Evolutionary conservation across 1,140 invertebrate genomes (phyloP).

Genomic region (Eufriesea mexicana): DNA sequence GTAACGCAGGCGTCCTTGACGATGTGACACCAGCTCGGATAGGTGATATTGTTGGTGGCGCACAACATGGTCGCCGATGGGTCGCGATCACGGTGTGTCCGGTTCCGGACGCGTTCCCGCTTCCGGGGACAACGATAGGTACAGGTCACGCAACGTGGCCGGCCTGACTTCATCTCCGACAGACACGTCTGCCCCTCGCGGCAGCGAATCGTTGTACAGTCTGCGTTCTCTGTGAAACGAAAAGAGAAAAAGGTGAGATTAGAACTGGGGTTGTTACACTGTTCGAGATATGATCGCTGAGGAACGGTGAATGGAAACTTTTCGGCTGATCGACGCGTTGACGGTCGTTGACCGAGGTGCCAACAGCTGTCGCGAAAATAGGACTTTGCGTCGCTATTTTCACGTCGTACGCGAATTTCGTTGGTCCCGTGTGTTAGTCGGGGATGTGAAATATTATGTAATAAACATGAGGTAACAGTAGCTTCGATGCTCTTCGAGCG

Average conservation of each 20-base stretch:
- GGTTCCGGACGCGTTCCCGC: conserved; percentile 76
- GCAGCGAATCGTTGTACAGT: conserved; percentile 89
- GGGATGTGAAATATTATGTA: too few relatives aligned
- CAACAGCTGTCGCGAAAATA: too few relatives aligned
- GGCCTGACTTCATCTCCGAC: conserved; percentile 86
- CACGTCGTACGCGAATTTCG: too few relatives aligned
- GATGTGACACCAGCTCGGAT: conserved; percentile 94
- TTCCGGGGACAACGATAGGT: conserved; percentile 83
- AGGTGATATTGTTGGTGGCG: conserved; percentile 92
- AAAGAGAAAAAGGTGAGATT: not conserved
- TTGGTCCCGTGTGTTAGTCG: too few relatives aligned
- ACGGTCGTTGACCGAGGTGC: too few relatives aligned
- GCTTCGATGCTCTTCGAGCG: too few relatives aligned
- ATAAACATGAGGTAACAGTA: too few relatives aligned
- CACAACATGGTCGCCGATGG: conserved; percentile 85
- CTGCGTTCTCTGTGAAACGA: conserved; percentile 86
- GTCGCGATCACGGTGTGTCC: conserved; percentile 79
- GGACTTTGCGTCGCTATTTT: too few relatives aligned
- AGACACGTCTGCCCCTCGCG: conserved; percentile 89
- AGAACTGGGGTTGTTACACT: too few relatives aligned
- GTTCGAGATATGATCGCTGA: too few relatives aligned
- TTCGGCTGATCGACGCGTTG: too few relatives aligned
- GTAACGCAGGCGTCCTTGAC: conserved; percentile 91
- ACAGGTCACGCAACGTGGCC: conserved; percentile 91
- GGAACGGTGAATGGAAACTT: too few relatives aligned